These are phyloP conservation scores for Menura novaehollandiae DNA, from an alignment of 2,113 vertebrate genomes.

Conservation along the genomic window DNA sequence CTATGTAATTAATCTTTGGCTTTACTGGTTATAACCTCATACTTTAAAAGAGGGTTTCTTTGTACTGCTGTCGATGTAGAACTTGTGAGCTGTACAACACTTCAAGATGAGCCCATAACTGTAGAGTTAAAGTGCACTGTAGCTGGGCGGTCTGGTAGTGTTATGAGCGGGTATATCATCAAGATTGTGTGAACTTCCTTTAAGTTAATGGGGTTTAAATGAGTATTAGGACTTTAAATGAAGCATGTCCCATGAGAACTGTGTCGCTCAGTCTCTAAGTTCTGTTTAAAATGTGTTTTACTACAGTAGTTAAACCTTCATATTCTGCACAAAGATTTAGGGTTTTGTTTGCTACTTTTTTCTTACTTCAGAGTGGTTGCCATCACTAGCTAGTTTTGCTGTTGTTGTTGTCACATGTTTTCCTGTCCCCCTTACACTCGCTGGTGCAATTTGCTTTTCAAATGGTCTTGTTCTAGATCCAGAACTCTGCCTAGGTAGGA, in stretches of 20 bases:
- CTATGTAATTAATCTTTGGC: background rate
- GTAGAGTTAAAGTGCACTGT: background rate
- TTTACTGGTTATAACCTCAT: background rate
- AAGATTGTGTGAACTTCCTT: background rate
- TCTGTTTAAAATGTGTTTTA: background rate
- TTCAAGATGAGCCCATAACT: background rate
- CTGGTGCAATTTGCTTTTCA: background rate
- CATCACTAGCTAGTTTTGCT: background rate
- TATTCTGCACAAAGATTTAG: background rate
- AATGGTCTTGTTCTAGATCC: background rate
- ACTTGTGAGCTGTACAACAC: background rate
- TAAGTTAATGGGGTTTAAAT: background rate
- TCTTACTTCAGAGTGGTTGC: background rate
- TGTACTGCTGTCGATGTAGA: accelerated
- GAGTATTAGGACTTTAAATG: background rate
- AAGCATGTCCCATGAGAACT: accelerated
- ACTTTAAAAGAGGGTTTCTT: background rate
- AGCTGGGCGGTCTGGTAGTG: background rate
- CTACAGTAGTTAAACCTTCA: background rate
- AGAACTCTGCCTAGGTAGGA: background rate
- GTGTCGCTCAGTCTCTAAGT: background rate
- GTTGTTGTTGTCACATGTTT: accelerated
- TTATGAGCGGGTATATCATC: background rate
- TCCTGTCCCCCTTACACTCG: accelerated
- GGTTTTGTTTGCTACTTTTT: background rate